Percentiles rank a stretch among this genome's conserved stretches.
These are phyloP conservation scores for Xenopus borealis DNA, from an alignment of 2,113 vertebrate genomes.

Conservation along the genomic window DNA sequence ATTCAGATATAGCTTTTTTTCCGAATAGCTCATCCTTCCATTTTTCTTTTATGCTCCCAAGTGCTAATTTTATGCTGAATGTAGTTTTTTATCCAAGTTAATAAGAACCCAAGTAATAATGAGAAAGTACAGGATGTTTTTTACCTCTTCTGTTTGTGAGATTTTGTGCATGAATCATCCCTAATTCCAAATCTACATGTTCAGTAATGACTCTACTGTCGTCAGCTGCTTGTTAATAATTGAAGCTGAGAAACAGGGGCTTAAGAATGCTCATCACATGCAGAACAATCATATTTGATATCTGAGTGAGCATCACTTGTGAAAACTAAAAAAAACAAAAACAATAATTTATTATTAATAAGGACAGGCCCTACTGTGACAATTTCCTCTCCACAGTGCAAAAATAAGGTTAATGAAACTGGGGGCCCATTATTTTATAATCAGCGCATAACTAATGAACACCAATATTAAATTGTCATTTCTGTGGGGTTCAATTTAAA, in stretches of 20 bases:
- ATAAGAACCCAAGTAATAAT: too few relatives aligned
- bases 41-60: too few relatives aligned
- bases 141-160: conserved; percentile 5
- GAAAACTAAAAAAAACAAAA: conserved; percentile 1
- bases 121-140: conserved; percentile 24
- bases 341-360: conserved; percentile 23
- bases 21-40: too few relatives aligned
- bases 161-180: conserved; percentile 17
- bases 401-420: conserved; percentile 14
- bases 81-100: too few relatives aligned
- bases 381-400: conserved; percentile 1
- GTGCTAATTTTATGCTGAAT: too few relatives aligned
- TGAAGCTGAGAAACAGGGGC: conserved; percentile 13
- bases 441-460: conserved; percentile 27
- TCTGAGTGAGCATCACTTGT: conserved; percentile 16
- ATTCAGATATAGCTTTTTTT: too few relatives aligned
- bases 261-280: conserved; percentile 5
- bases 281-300: conserved; percentile 1
- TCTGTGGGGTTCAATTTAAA: conserved; percentile 8
- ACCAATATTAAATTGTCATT: conserved; percentile 9
- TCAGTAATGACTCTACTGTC: conserved; percentile 29
- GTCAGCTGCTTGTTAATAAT: conserved; percentile 30
- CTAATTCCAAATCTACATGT: conserved; percentile 37
- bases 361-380: conserved; percentile 27
- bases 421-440: conserved; percentile 9